Evolutionary conservation across 2,797 vertebrate genomes (phyloP).

Genomic region (Rhabdomys pumilio): DNA sequence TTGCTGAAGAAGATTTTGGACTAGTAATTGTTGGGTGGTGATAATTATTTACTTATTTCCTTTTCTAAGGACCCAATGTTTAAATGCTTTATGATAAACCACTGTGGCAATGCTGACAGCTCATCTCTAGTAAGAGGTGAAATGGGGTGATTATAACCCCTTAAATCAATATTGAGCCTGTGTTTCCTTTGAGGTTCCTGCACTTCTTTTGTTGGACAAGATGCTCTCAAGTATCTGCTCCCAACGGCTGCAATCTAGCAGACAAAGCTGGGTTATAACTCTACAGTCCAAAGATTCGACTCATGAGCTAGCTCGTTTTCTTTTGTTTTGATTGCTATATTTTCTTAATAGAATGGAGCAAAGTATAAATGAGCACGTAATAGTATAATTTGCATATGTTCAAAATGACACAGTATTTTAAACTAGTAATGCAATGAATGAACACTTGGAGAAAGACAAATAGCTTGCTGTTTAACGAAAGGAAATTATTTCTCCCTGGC

Average conservation of each 20-base stretch:
- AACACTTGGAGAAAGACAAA: constrained; percentile 12
- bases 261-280: not conserved
- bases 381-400: not conserved
- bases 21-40: not conserved
- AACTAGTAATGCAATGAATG: not conserved
- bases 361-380: not conserved
- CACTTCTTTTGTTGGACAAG: not conserved
- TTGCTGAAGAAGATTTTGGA: not conserved
- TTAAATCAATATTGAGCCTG: not conserved
- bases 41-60: constrained; percentile 38
- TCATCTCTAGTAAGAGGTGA: constrained; percentile 19
- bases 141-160: not conserved
- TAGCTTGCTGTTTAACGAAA: constrained; percentile 4
- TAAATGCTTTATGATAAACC: constrained; percentile 34
- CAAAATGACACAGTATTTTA: not conserved
- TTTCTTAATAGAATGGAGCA: constrained; percentile 39
- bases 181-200: not conserved
- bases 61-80: not conserved
- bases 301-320: not conserved
- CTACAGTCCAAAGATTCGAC: not conserved
- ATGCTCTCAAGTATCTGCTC: not conserved
- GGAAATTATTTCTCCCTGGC: not conserved
- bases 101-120: not conserved
- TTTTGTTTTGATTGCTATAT: constrained; percentile 25
- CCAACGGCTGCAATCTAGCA: not conserved